Conservation (phyloP, 2,797 vertebrate species). For the Sitta carolinensis region DNA sequence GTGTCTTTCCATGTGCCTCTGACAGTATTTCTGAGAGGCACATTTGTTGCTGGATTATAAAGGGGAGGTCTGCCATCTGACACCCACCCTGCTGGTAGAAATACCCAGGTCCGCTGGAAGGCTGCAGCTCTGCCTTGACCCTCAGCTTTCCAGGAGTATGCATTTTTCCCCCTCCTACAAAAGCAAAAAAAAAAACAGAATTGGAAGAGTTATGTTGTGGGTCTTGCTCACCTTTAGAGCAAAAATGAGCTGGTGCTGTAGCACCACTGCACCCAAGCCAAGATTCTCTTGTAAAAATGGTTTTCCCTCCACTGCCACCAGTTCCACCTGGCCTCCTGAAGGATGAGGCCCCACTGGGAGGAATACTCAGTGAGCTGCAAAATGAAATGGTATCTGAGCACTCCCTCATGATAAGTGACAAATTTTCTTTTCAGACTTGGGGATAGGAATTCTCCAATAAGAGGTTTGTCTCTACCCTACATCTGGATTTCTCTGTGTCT, state of each 20-base stretch:
- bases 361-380: neutral
- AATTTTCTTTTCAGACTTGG: neutral
- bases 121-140: neutral
- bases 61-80: neutral
- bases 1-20: neutral
- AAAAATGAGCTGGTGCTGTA: neutral
- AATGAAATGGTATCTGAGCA: neutral
- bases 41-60: conserved; percentile 32
- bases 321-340: neutral
- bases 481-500: neutral
- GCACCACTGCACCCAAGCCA: rapidly evolving
- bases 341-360: rapidly evolving
- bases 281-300: neutral
- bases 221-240: neutral
- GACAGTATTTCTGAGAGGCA: neutral
- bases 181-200: neutral
- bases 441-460: neutral
- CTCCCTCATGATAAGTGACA: neutral
- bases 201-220: neutral
- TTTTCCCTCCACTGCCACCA: neutral
- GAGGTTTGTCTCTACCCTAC: neutral
- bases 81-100: neutral
- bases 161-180: neutral
- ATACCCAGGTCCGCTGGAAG: neutral
- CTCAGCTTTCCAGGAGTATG: neutral